These are phyloP conservation scores for Harpagoxenus sublaevis DNA, from an alignment of 2,888 invertebrate species.

Conservation along the genomic window DNA sequence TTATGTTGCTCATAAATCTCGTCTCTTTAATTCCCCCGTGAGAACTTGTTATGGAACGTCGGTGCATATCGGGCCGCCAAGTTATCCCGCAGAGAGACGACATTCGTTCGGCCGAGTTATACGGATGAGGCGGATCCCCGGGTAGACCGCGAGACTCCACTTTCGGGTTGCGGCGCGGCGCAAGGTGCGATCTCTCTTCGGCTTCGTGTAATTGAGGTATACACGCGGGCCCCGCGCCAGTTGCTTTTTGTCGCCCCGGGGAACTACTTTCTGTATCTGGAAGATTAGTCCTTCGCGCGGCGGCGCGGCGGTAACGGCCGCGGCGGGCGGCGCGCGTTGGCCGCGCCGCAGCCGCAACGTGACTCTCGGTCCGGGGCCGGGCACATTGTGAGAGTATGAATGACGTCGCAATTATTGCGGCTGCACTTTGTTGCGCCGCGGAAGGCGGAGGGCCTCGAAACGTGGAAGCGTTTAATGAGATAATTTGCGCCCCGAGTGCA, in stretches of 20 bases:
- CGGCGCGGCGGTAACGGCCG: not conserved
- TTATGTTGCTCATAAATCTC: not conserved
- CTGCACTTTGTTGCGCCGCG: constrained; percentile 56
- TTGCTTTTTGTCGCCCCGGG: constrained; percentile 53
- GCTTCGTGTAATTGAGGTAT: constrained; percentile 52
- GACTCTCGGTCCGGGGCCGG: constrained; percentile 40
- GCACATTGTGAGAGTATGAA: constrained; percentile 53
- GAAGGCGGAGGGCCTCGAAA: constrained; percentile 53
- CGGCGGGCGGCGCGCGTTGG: not conserved
- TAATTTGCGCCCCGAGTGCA: constrained; percentile 55
- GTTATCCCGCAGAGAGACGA: constrained; percentile 57
- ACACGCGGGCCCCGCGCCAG: constrained; percentile 11
- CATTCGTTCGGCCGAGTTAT: constrained; percentile 47
- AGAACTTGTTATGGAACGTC: constrained; percentile 12
- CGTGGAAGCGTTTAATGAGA: constrained; percentile 56
- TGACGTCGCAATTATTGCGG: constrained; percentile 60
- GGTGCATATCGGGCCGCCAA: constrained; percentile 27
- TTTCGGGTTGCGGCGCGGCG: constrained; percentile 37
- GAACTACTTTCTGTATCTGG: constrained; percentile 57
- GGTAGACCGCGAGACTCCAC: constrained; percentile 9
- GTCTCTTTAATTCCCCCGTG: constrained; percentile 27
- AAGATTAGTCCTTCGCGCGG: constrained; percentile 52
- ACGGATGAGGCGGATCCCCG: constrained; percentile 12
- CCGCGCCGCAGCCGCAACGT: constrained; percentile 37
- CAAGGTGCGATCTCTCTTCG: constrained; percentile 50